Base-by-base conservation (phyloP, 2,113 vertebrate genomes). In the Hippocampus abdominalis region DNA sequence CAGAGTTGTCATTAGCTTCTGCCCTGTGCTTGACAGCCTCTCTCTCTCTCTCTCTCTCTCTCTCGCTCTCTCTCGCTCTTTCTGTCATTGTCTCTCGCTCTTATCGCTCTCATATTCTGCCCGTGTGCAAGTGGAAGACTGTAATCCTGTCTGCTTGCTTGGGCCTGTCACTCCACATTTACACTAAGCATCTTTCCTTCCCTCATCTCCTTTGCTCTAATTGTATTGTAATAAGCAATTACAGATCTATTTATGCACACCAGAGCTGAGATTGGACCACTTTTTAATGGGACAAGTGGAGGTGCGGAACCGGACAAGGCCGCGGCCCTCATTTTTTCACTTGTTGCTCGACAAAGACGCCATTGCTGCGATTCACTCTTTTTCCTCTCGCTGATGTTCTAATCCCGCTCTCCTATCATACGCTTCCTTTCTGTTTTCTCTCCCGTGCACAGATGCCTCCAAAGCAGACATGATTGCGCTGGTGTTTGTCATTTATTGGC, bases 151-250 rank as follows among this genome's bases (percentile, higher is more conserved):
- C 81, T 74, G 72, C 64, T 72, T 76, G 76, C 83, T 87, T 75
- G 79, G 83, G 83, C 89, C 89, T 88, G 90, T 88, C 92, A 90
- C 78, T 90, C 84, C 78, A 87, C 83, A 89, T 92, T 92, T 90
- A 86, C 82, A 82, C 84, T 90, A 89, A 91, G 90, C 86, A 81
- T 86, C 85, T 90, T 89, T 86, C 80, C 88, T 82, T 86, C 84
- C 68, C 87, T 90, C 86, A 87, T 90, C 86, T 84, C 81, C 84
- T 91, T 89, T 86, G 74, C 81, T 75, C 86, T 91, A 90, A 93
- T 91, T 92, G 89, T 89, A 90, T 91, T 90, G 89, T 89, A 90
- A 91, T 90, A 91, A 90, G 85, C 86, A 91, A 90, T 93, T 91
- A 92, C 81, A 74, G 78, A 76, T 92, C 80, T 88, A 89, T 92